Base-by-base conservation (phyloP, 1,140 invertebrate species). In the Delia radicum region DNA sequence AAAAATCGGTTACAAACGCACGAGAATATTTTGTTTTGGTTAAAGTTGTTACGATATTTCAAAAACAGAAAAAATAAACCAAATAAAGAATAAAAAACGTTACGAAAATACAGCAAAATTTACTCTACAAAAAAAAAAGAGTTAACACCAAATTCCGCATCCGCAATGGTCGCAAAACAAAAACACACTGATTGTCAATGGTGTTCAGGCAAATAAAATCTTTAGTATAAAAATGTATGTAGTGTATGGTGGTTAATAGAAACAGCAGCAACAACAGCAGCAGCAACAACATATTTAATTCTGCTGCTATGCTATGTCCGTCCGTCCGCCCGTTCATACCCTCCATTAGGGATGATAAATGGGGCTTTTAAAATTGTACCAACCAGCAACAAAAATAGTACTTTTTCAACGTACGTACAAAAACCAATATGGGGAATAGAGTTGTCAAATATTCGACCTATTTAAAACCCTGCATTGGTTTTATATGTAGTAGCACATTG, bases 101-200 rank as follows among this genome's bases (percentile, higher is more conserved):
- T 55, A 55, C 48, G 48, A 55, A 55, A 55, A 55, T n/a, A 55
- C 18, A 55, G 48, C 48, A 55, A n/a, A 55, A 18, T n/a, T n/a
- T n/a, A n/a, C n/a, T n/a, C n/a, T n/a, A n/a, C 7, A 67, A 69
- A 69, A 69, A 3, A 29, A 28, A 28, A 67, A 67, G 28, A 67
- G 29, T 28, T 29, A 67, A 29, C 63, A 31, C 27, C 31, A 69
- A 33, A 69, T 69, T 69, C 65, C 65, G 65, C 65, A 69, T 76
- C 69, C 71, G 75, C 75, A 76, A 73, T 42, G 71, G 71, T 73
- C 71, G 46, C 71, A 55, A 73, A 73, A 73, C 75, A 62, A 76
- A 76, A 76, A 76, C 75, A 76, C 71, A 76, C 75, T 76, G 75
- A 37, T 42, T 37, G 61, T 18, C 29, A 65, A 71, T 69, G 65